phyloP scores from a whole-genome alignment of 2,888 invertebrate species.

The Zygogramma bicolorata region DNA sequence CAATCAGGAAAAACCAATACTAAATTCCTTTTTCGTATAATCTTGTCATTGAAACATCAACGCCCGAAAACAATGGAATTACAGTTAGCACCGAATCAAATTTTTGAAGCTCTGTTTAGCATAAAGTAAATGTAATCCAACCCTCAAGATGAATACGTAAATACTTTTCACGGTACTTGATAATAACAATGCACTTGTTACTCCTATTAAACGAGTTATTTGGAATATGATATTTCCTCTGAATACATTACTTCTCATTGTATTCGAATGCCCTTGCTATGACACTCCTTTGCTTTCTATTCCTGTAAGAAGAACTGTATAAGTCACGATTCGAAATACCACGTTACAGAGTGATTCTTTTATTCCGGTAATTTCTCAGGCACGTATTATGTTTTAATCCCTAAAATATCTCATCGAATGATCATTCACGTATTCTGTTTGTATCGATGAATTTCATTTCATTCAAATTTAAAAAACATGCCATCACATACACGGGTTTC shows the following conservation, averaged over 20 bases:
- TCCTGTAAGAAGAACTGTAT: conserved; percentile 17
- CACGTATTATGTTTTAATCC: neutral
- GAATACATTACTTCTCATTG: conserved; percentile 17
- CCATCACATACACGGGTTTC: no score
- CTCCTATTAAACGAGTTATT: conserved; percentile 3
- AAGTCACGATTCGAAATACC: conserved; percentile 16
- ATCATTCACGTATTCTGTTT: no score
- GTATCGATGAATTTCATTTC: no score
- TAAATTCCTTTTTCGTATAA: neutral
- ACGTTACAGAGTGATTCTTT: neutral
- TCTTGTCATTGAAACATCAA: neutral
- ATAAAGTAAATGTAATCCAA: neutral
- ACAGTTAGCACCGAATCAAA: neutral
- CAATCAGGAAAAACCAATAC: neutral
- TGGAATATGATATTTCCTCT: conserved; percentile 18
- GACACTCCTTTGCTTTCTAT: conserved; percentile 24
- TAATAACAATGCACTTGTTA: conserved; percentile 23
- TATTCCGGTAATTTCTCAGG: neutral
- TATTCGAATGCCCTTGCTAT: conserved; percentile 17
- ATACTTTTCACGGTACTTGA: conserved; percentile 8
- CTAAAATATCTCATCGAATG: no score
- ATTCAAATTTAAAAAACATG: no score
- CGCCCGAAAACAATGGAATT: neutral
- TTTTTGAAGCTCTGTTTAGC: neutral
- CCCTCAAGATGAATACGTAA: neutral